Percentiles rank a stretch among this genome's conserved stretches.
Conservation (phyloP, 2,888 invertebrate genomes). For the Drosophila algonquin region DNA sequence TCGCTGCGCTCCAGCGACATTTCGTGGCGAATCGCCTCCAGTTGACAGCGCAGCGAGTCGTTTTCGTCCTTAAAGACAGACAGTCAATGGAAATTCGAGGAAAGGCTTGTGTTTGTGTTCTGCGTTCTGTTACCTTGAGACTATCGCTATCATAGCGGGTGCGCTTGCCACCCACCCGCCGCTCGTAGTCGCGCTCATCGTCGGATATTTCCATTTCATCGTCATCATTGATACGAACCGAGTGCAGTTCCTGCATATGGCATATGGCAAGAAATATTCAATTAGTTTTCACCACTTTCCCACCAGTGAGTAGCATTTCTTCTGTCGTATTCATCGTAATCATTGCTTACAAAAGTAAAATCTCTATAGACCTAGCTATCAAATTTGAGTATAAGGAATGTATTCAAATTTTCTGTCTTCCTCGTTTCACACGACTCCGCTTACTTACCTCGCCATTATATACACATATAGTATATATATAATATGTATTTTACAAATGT, state of each 20-base stretch:
- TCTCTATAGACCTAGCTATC: slow-evolving; percentile 64
- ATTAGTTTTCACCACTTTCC: slow-evolving; percentile 14
- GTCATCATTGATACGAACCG: slow-evolving; percentile 86
- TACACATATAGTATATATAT: slow-evolving; percentile 37
- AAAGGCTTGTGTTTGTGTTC: accelerated
- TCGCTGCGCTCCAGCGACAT: slow-evolving; percentile 93
- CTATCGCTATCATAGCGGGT: slow-evolving; percentile 82
- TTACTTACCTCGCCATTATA: slow-evolving; percentile 70
- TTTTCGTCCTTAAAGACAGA: slow-evolving; percentile 89
- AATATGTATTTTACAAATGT: slow-evolving; percentile 46
- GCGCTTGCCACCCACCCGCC: slow-evolving; percentile 79
- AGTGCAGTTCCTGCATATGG: slow-evolving; percentile 82
- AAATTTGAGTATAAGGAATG: slow-evolving; percentile 64
- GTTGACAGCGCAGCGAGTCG: slow-evolving; percentile 93
- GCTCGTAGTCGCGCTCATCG: slow-evolving; percentile 86
- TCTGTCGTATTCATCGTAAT: slow-evolving; percentile 19
- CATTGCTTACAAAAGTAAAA: slow-evolving; percentile 56
- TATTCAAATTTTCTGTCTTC: slow-evolving; percentile 52
- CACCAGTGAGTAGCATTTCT: slow-evolving; percentile 6
- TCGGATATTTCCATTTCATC: slow-evolving; percentile 96
- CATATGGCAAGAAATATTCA: slow-evolving; percentile 2
- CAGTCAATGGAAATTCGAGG: not conserved
- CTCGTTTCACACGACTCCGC: slow-evolving; percentile 55
- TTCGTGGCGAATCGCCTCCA: slow-evolving; percentile 97
- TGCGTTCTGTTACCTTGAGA: slow-evolving; percentile 74